Conservation (phyloP, 2,888 invertebrate genomes). For the Megalurothrips usitatus region DNA sequence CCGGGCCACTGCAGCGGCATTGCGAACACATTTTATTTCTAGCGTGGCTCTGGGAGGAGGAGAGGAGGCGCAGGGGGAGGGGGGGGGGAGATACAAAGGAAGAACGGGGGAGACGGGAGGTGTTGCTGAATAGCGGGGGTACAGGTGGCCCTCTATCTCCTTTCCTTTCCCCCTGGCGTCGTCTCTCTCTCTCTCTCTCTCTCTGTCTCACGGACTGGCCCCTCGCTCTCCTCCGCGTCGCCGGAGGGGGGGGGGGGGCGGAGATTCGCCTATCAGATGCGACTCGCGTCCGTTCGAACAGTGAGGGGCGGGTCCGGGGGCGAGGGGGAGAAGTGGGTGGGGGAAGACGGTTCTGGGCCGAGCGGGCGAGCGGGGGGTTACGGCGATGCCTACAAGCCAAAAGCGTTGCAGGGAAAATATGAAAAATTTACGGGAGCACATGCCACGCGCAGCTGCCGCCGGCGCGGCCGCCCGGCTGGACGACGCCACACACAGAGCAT, state of each 20-base stretch:
- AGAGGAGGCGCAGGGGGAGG: not conserved
- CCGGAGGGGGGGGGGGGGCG: not conserved
- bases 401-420: not conserved
- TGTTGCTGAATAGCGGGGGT: no score
- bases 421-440: slow-evolving; percentile 13
- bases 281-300: not conserved
- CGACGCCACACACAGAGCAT: not conserved
- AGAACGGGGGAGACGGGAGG: not conserved
- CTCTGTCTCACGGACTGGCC: no score
- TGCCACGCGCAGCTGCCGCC: not conserved
- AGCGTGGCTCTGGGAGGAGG: not conserved
- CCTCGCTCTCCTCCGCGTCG: no score
- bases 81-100: not conserved
- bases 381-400: no score
- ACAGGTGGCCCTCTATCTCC: no score
- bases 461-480: not conserved
- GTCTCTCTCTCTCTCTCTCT: no score
- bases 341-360: no score
- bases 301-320: not conserved
- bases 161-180: no score
- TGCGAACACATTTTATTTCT: not conserved
- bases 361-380: no score
- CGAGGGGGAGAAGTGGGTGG: no score
- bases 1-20: not conserved
- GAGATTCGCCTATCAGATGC: not conserved